Base-by-base conservation (phyloP, 2,113 vertebrate species). In the Paracanthobrama guichenoti region DNA sequence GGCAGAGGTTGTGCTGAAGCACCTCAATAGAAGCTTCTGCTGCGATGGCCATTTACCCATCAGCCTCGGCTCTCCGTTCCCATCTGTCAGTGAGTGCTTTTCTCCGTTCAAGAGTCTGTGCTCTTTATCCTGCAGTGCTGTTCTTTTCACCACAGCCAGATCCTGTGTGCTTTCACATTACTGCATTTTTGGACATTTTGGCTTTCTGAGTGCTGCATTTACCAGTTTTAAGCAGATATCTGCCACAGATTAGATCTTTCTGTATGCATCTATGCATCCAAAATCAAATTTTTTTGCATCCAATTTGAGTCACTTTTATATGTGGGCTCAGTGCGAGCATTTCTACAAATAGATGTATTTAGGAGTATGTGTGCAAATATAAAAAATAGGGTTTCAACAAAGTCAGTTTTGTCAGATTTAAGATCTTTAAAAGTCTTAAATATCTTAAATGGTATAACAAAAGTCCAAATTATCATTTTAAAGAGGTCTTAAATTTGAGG, bases 21-120 rank as follows among this genome's bases (percentile, higher is more conserved):
- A 73, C 62, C 11, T 86, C 53, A 81, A 81, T 88, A 55, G 72
- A 71, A 35, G 69, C 81, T 59, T 84, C 42, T 44, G 20, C 60
- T 78, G 81, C 44, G 60, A 71, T 57, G 78, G 4, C 71, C 79
- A 72, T 88, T 80, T 84, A 84, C 82, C 82, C 82, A 86, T 86
- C 84, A 86, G 55, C 77, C 53, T 22, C 4, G 2, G 44, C 57
- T 76, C 22, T 71, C 44, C 9, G 5, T 16, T 22, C 16, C 9
- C 71, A 60, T 77, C 31, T 39, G 35, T 81, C 73, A 69, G 48
- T 6, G 39, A 62, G 83, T 42, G 8, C 24, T 84, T 60, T 50
- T 57, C 46, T 53, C 50, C 76, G 77, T 59, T 79, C 57, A 48
- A 26, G 69, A 79, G 78, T 44, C 57, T 55, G 24, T 64, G 69